A percentile compares a stretch with the other conserved stretches of the same genome.
Conservation (phyloP, 92 coral and sea anemone genomes). For the Porites evermanni region DNA sequence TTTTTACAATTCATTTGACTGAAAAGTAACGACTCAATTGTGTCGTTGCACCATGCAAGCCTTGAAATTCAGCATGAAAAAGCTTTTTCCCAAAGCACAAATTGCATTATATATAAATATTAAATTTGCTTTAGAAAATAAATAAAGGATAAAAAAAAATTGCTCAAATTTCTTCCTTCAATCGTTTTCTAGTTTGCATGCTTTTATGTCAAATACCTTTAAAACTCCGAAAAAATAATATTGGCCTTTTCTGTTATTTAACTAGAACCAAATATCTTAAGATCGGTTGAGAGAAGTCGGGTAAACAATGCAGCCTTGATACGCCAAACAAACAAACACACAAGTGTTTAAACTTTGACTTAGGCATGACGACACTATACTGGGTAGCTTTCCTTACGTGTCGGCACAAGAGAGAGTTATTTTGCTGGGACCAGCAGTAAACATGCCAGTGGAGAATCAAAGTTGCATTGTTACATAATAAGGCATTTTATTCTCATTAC, state of each 20-base stretch:
- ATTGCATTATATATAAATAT: constrained; percentile 42
- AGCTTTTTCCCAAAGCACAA: constrained; percentile 19
- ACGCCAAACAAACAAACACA: not conserved
- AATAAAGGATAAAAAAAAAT: constrained; percentile 37
- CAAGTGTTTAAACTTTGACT: not conserved
- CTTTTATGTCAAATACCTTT: not conserved
- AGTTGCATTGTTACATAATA: not conserved
- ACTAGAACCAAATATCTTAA: no score
- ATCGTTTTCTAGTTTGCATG: not conserved
- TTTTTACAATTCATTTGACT: constrained; percentile 24
- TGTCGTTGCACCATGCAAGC: not conserved
- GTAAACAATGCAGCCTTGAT: not conserved
- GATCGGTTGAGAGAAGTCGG: not conserved
- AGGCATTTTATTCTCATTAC: not conserved
- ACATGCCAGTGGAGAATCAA: not conserved
- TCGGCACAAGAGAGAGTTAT: no score
- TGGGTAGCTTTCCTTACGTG: no score
- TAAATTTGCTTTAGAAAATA: constrained; percentile 51
- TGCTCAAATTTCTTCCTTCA: not conserved
- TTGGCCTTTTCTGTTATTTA: no score
- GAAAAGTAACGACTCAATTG: not conserved
- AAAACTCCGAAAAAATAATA: not conserved
- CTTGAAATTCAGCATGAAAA: constrained; percentile 15
- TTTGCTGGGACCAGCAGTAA: no score
- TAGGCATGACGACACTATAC: no score